These are phyloP conservation scores for Holothuria leucospilota DNA, from an alignment of 53 echinoderm and acorn worm species.

Conservation along the genomic window DNA sequence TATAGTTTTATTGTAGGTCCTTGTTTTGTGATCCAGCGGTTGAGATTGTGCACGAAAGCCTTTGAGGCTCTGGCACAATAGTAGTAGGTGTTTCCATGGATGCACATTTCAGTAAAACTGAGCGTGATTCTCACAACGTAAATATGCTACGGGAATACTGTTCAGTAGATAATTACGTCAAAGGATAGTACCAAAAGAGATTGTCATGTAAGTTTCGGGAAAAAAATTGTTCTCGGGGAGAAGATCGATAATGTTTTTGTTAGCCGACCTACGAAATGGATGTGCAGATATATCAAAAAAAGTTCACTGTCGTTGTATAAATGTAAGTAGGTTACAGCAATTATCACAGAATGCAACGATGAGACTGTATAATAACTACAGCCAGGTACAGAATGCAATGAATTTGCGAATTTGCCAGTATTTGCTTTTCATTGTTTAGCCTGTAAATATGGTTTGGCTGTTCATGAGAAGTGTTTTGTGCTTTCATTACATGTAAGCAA, in stretches of 20 bases:
- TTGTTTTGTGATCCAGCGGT: constrained; percentile 32
- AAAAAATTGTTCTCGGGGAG: too few species aligned
- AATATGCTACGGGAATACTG: constrained; percentile 21
- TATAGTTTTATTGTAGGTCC: constrained; percentile 16
- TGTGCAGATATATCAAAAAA: constrained; percentile 1
- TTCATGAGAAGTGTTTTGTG: background rate
- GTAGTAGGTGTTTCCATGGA: constrained; percentile 46
- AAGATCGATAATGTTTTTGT: background rate
- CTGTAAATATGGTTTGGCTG: constrained; percentile 6
- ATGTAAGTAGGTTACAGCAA: constrained; percentile 7
- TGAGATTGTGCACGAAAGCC: constrained; percentile 36
- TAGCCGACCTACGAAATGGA: background rate
- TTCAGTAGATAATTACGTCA: constrained; percentile 11
- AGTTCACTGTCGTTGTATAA: background rate
- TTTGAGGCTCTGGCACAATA: constrained; percentile 14
- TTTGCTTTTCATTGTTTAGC: constrained; percentile 11
- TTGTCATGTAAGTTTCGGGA: too few species aligned
- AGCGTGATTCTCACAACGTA: constrained; percentile 43
- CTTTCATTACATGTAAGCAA: too few species aligned
- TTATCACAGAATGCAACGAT: too few species aligned
- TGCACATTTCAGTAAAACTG: constrained; percentile 25
- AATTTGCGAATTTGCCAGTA: too few species aligned
- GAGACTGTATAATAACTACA: too few species aligned
- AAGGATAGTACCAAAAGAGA: background rate
- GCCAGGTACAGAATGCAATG: too few species aligned